Evolutionary conservation across 2,888 invertebrate genomes (phyloP), one percentile per base, ranked within the genome.

Genomic region (Lepidocyrtoides sp.): DNA sequence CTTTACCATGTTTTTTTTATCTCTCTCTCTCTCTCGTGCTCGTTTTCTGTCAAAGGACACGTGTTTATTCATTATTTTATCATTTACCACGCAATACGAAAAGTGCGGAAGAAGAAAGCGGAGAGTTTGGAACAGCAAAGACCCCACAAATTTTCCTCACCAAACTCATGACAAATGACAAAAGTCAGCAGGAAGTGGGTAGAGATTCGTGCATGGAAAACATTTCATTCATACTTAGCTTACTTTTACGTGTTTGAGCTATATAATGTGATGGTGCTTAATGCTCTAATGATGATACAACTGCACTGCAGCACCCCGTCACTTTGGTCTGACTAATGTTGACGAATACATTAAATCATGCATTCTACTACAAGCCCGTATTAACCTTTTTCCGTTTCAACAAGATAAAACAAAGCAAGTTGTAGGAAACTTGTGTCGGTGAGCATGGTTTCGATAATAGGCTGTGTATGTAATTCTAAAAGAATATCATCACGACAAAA

Each of bases 171-270:
- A 91, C 91, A 91, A 91, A 91, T 87, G 87, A 87, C 83, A 69
- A 77, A 87, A 91, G 91, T 82, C 87, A 91, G 91, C 91, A 91
- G 86, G 91, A 91, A 91, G 87, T 81, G 77, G 83, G 79, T 26
- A 60, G 82, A 63, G 66, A 48, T 63, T 66, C 63, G 36, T 57
- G 63, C 82, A 63, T 60, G 63, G n/a, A 44, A 60, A 60, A 41
- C 63, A 82, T 57, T 32, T n/a, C 17, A 29, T 10, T 23, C 54
- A 12, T 29, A 1, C n/a, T 26, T 60, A 26, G 23, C 23, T 69
- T 41, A 17, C 60, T 14, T 5, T 41, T 36, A 26, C 63, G 57
- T 82, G 60, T 63, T 63, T 36, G 36, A 17, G 17, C n/a, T 79
- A 14, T 14, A 8, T 3, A 60, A 17, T 2, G 23, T 26, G 41